Evolutionary conservation across 2,113 vertebrate genomes (phyloP), one percentile per base, ranked within the genome.

Genomic region (Diglossa brunneiventris): DNA sequence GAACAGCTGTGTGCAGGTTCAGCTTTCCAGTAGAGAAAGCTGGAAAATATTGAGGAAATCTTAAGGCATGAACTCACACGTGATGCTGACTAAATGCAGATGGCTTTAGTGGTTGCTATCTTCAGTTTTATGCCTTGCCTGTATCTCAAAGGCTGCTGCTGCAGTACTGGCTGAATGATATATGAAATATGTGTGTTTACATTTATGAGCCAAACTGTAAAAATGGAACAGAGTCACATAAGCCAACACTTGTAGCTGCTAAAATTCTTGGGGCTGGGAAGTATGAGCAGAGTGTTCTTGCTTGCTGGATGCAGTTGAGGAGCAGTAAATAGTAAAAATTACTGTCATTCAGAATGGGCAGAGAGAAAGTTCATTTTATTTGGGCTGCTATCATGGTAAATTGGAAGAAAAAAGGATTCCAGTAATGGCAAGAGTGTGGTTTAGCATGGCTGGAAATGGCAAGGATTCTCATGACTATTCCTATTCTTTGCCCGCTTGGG

Each of bases 51-150:
- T 18, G 17, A 28, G n/a, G 11, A 63, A 61, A 63, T 69, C 70
- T 26, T 44, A 64, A 69, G 63, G 9, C 62, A 41, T 76, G 1
- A 3, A 1, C 41, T 91, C n/a, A 13, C 50, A 44, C 23, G 74
- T 88, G 85, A 58, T 83, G 41, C 58, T 85, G 90, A 90, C 90
- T 85, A 61, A 94, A 73, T 64, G 82, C 94, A 91, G 85, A 93
- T 80, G 93, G 66, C 58, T 68, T 47, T 72, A 89, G 58, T 80
- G 70, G 31, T 90, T 91, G 49, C 53, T 58, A 62, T 83, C 85
- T 85, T 85, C 49, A 62, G 66, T 82, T 91, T 68, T 61, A 26
- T 69, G 67, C 72, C 63, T 90, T 88, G 67, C 50, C 62, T 92
- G 31, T 77, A 53, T 89, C 70, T 90, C 3, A 1, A 35, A 92